A percentile compares a stretch with the other conserved stretches of the same genome.
Conservation (phyloP, 1,140 invertebrate genomes). For the Carcinoscorpius rotundicauda region DNA sequence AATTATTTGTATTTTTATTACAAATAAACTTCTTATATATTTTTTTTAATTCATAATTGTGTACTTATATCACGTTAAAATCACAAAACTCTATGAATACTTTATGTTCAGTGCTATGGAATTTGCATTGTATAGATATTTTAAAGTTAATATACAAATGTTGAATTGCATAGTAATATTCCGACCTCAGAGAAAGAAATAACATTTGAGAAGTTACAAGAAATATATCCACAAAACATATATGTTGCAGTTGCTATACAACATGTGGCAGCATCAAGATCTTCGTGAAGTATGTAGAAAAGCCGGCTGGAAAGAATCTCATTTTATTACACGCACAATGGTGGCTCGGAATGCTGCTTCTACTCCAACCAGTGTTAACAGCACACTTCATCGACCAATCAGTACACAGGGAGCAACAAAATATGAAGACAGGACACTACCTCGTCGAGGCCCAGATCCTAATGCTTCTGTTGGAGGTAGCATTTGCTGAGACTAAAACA, state of each 20-base stretch:
- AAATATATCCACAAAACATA: background rate
- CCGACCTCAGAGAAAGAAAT: too few relatives aligned
- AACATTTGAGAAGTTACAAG: too few relatives aligned
- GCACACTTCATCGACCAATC: conserved; percentile 84
- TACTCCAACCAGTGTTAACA: conserved; percentile 27
- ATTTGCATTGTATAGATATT: too few relatives aligned
- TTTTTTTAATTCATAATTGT: too few relatives aligned
- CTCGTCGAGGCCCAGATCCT: conserved; percentile 35
- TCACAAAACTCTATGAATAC: too few relatives aligned
- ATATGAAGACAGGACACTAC: conserved; percentile 68
- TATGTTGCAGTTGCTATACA: conserved; percentile 64
- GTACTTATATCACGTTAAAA: too few relatives aligned
- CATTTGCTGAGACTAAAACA: conserved; percentile 30
- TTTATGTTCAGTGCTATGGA: too few relatives aligned
- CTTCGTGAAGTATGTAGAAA: conserved; percentile 89
- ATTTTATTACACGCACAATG: conserved; percentile 31
- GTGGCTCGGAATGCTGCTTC: background rate
- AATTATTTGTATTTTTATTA: too few relatives aligned
- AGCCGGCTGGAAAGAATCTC: conserved; percentile 82
- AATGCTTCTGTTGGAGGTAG: conserved; percentile 39
- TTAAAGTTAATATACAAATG: too few relatives aligned
- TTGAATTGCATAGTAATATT: too few relatives aligned
- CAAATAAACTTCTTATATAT: too few relatives aligned
- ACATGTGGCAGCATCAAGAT: conserved; percentile 97
- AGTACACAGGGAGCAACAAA: conserved; percentile 81